phyloP scores from a whole-genome alignment of 2,888 invertebrate genomes.

The Polymixis lichenea region DNA sequence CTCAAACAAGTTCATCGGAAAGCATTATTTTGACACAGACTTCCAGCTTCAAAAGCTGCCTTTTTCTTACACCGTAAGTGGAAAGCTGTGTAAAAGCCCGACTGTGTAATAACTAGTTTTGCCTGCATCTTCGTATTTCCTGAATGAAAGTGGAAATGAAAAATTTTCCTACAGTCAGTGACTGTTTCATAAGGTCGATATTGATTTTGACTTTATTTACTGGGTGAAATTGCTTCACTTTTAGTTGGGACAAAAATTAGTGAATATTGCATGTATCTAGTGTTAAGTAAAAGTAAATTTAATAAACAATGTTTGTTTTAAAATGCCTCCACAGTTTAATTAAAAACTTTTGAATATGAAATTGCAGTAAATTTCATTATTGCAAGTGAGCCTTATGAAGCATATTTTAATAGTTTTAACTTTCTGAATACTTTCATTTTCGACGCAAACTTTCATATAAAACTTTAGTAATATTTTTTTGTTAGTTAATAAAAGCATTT shows the following conservation, averaged over 20 bases:
- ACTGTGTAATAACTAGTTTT: slow-evolving; percentile 33
- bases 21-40: slow-evolving; percentile 6
- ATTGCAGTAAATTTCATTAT: neutral
- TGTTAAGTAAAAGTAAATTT: neutral
- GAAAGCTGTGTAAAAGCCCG: slow-evolving; percentile 32
- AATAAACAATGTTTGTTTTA: neutral
- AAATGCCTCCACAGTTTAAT: slow-evolving; percentile 6
- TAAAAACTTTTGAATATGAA: slow-evolving; percentile 6
- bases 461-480: too few species aligned
- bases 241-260: neutral
- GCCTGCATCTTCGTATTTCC: slow-evolving; percentile 38
- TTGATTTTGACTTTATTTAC: neutral
- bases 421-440: slow-evolving; percentile 8
- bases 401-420: slow-evolving; percentile 5
- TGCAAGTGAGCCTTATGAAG: neutral
- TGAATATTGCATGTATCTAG: neutral
- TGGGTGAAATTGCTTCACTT: neutral
- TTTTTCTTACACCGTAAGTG: slow-evolving; percentile 50
- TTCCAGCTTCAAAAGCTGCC: neutral
- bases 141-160: slow-evolving; percentile 41
- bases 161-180: slow-evolving; percentile 2
- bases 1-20: slow-evolving; percentile 4
- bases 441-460: neutral
- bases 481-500: neutral
- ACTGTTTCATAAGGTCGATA: slow-evolving; percentile 1